Evolutionary conservation across 2,888 invertebrate genomes (phyloP), one percentile per base, ranked within the genome.

Genomic region (Drosophila stalkeri): DNA sequence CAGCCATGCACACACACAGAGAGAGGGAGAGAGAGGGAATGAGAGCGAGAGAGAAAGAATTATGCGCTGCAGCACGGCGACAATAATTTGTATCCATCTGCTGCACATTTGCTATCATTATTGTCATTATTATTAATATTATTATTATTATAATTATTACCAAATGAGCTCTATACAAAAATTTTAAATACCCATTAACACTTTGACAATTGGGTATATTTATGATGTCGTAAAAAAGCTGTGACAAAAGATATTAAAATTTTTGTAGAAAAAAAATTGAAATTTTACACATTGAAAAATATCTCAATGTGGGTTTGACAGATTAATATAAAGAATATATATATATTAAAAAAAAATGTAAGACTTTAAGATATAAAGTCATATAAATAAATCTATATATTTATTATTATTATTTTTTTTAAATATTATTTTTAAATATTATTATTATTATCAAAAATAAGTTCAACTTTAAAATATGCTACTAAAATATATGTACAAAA

Each of bases 71-170:
- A 74, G 9, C 68, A 35, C 20, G 47, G 49, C 47, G 54, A 59
- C 67, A 72, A 64, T 68, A 65, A 80, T 69, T 65, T 64, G 61
- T 47, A 47, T 12, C 31, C 79, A 69, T 54, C 65, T 68, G 47
- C 56, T 66, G 54, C 60, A 70, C 67, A 59, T 51, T 51, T 35
- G 33, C 7, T 8, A 27, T 54, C 67, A 71, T 82, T 73, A 85
- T 78, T 43, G n/a, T 18, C 14, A 46, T 47, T 72, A 72, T 69
- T 46, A 44, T 67, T 9, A 46, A 23, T 72, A 72, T 70, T 47
- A 41, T 68, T 71, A 72, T 78, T 76, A 80, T 79, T 20, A 51
- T 51, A 67, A 71, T 72, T 46, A 44, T 71, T 66, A 31, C n/a
- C 5, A 41, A 60, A 47, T 44, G 43, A 44, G 47, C 57, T 39